phyloP scores from a whole-genome alignment of 2,113 vertebrate genomes.

The human (Homo sapiens) region GRCh38 chr16:7446501-7447000 shows the following conservation, averaged over 20 bases:
- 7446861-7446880: too few species aligned
- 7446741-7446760: background rate
- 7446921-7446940: too few species aligned
- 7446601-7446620: background rate
- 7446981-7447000: too few species aligned
- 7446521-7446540: background rate
- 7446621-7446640: fast-evolving
- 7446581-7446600: background rate
- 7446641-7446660: background rate
- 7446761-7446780: background rate
- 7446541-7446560: background rate
- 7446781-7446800: background rate
- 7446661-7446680: fast-evolving
- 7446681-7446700: background rate
- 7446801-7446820: too few species aligned
- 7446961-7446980: too few species aligned
- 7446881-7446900: too few species aligned
- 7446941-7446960: too few species aligned
- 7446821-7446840: too few species aligned
- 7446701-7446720: background rate
- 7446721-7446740: background rate
- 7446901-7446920: too few species aligned
- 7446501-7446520: background rate
- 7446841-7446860: too few species aligned
- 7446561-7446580: too few species aligned